Percentiles rank a stretch among this genome's conserved stretches.
These are phyloP conservation scores for Astropecten irregularis DNA, from an alignment of 53 echinoderm and acorn worm genomes.

Conservation along the genomic window DNA sequence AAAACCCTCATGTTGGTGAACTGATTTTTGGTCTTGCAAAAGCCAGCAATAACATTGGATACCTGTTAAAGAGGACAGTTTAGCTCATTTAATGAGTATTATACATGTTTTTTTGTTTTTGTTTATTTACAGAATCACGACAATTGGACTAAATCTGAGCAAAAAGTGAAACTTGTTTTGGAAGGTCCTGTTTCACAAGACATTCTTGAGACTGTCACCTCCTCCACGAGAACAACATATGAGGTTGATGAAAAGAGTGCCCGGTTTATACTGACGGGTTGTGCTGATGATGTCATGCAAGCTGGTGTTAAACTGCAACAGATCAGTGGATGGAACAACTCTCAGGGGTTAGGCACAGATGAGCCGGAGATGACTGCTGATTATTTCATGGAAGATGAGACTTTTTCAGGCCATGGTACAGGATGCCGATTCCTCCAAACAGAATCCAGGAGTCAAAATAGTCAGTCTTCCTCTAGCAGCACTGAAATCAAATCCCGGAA, in stretches of 20 bases:
- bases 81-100: too few species aligned
- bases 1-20: too few species aligned
- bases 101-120: background rate
- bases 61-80: too few species aligned
- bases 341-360: too few species aligned
- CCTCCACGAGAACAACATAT: background rate
- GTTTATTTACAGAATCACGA: background rate
- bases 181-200: background rate
- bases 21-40: too few species aligned
- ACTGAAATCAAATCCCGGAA: background rate
- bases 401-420: too few species aligned
- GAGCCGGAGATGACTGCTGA: background rate
- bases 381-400: background rate
- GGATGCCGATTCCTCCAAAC: too few species aligned
- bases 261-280: background rate
- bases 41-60: too few species aligned
- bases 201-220: background rate
- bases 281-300: background rate
- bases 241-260: constrained; percentile 28
- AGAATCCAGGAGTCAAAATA: too few species aligned
- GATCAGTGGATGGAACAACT: too few species aligned
- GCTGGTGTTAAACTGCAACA: background rate
- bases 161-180: background rate
- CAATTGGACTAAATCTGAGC: background rate
- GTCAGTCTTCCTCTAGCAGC: too few species aligned